Evolutionary conservation across 2,888 invertebrate genomes (phyloP), one percentile per base, ranked within the genome.

Genomic region (Heliconius aoede): DNA sequence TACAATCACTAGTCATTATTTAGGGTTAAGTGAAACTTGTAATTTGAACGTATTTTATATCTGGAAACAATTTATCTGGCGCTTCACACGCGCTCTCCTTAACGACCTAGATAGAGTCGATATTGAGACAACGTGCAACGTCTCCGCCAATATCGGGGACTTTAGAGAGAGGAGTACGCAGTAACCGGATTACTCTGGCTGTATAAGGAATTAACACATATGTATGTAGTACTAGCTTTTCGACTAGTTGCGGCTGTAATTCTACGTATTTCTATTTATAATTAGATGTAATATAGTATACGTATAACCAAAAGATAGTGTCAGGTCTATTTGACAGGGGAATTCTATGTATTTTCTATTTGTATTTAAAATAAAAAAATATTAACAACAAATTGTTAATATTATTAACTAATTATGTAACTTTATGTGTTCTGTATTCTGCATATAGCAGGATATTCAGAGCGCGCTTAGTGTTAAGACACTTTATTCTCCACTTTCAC

Each of bases 161-260:
- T 40, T 40, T 65, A 65, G 65, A 65, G 24, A 65, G 65, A 26
- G 65, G 40, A 24, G 65, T 13, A 36, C 24, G 7, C 8, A 21
- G 46, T 65, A 65, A 65, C 40, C 36, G 40, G 65, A 65, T 65
- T 40, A 40, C 36, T 65, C 36, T 40, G 18, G 40, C 65, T 24
- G 65, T 18, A 15, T 24, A 65, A 32, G 64, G 65, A n/a, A 65
- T 65, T 65, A 24, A 24, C 26, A 65, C 65, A 65, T 18, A 65
- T 36, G 24, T 40, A 65, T 36, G 40, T 40, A 65, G 36, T n/a
- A 65, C 65, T 65, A 65, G 24, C 24, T 1, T 40, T 40, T 65
- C 36, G 36, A 26, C 8, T 65, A 3, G 36, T 24, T 40, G 11
- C 18, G 15, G 8, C 9, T 18, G 36, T 64, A 15, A 24, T 24